Conservation (phyloP, 2,888 invertebrate genomes). For the Plemyria rubiginata region DNA sequence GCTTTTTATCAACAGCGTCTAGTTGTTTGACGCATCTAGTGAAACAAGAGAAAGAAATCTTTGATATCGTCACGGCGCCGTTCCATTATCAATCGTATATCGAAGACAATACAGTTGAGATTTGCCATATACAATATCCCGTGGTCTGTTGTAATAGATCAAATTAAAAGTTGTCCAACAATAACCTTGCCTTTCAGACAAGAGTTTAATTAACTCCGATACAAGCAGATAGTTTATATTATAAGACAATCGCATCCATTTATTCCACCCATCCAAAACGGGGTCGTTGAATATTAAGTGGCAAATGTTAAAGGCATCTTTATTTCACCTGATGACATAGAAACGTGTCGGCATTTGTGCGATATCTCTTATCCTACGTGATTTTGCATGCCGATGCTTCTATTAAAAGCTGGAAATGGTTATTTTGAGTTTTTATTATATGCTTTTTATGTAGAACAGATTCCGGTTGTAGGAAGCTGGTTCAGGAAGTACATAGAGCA, state of each 20-base stretch:
- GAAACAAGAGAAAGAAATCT: too few species aligned
- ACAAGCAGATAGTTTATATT: not conserved
- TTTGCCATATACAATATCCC: not conserved
- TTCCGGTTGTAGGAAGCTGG: too few species aligned
- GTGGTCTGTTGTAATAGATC: not conserved
- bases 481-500: too few species aligned
- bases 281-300: constrained; percentile 4
- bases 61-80: too few species aligned
- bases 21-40: too few species aligned
- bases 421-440: not conserved
- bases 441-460: too few species aligned
- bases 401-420: constrained; percentile 2
- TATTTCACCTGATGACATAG: constrained; percentile 10
- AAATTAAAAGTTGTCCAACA: constrained; percentile 2
- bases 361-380: constrained; percentile 12
- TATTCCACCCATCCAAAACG: not conserved
- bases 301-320: constrained; percentile 6
- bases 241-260: constrained; percentile 8
- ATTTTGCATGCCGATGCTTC: constrained; percentile 8
- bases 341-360: constrained; percentile 16
- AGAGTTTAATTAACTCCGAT: constrained; percentile 10
- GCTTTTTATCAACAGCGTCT: too few species aligned
- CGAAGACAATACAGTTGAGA: not conserved
- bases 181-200: constrained; percentile 7
- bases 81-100: not conserved